phyloP scores from a whole-genome alignment of 2,888 invertebrate species.

The Megaustenia siamemsis region DNA sequence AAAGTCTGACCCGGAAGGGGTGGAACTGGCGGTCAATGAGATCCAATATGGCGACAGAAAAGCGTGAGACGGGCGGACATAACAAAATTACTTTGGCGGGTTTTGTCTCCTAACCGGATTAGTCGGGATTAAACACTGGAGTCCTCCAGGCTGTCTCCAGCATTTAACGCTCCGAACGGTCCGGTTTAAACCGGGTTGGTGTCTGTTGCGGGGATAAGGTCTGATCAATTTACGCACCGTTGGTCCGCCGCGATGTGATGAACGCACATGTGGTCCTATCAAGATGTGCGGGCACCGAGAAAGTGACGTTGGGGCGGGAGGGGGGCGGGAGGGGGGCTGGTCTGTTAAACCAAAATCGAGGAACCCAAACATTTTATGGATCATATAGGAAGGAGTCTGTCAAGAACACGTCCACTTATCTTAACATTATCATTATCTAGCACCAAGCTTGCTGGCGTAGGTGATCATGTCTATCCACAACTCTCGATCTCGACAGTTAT shows the following conservation, averaged over 20 bases:
- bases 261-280: conserved; percentile 37
- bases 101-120: conserved; percentile 48
- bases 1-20: conserved; percentile 42
- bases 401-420: too few species aligned
- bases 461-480: too few species aligned
- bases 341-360: too few species aligned
- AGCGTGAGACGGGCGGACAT: conserved; percentile 42
- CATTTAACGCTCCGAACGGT: conserved; percentile 38
- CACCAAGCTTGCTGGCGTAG: too few species aligned
- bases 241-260: conserved; percentile 12
- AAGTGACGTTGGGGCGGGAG: background rate
- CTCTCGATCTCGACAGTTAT: too few species aligned
- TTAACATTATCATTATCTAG: too few species aligned
- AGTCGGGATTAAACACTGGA: conserved; percentile 48
- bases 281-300: background rate
- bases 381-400: too few species aligned
- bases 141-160: conserved; percentile 18
- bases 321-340: conserved; percentile 18
- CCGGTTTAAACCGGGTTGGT: conserved; percentile 34
- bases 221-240: conserved; percentile 39
- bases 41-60: conserved; percentile 53
- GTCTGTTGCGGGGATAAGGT: conserved; percentile 29
- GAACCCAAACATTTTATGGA: too few species aligned
- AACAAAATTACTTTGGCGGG: conserved; percentile 48
- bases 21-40: conserved; percentile 8